A percentile compares a stretch with the other conserved stretches of the same genome.
Evolutionary conservation across 2,797 vertebrate genomes (phyloP).

Genomic region (Cuculus canorus): DNA sequence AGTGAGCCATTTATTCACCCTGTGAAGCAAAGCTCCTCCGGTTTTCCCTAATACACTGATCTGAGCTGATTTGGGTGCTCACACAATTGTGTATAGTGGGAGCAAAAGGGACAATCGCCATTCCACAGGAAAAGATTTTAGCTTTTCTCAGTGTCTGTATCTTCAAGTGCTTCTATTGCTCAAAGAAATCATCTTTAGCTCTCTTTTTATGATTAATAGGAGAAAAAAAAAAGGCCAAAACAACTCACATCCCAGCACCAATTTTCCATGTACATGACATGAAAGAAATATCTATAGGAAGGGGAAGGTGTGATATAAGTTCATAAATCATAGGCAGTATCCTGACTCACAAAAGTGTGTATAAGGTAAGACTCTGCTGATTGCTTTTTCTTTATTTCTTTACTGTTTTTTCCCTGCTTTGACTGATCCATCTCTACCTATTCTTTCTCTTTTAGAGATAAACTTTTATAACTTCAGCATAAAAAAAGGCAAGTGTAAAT

Average conservation of each 20-base stretch:
- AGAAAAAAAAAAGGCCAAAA: not conserved
- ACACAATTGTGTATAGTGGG: rapidly evolving
- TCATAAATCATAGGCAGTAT: not conserved
- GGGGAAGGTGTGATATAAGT: not conserved
- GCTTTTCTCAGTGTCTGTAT: not conserved
- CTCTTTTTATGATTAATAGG: not conserved
- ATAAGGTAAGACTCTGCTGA: not conserved
- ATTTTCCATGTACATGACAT: not conserved
- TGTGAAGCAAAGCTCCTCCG: not conserved
- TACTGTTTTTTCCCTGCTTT: not conserved
- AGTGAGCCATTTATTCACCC: not conserved
- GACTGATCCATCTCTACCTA: not conserved
- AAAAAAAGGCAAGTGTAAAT: not conserved
- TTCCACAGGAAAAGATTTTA: not conserved
- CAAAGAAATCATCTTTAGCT: not conserved
- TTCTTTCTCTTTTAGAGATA: not conserved
- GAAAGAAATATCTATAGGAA: not conserved
- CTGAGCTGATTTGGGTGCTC: not conserved
- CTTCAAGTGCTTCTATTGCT: not conserved
- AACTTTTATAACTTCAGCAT: not conserved
- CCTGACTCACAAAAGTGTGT: not conserved
- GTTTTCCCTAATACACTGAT: not conserved
- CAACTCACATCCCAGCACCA: not conserved
- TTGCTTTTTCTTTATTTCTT: not conserved
- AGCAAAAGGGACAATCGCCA: not conserved